Base-by-base conservation (phyloP, 2,113 vertebrate genomes). In the Pithys albifrons region DNA sequence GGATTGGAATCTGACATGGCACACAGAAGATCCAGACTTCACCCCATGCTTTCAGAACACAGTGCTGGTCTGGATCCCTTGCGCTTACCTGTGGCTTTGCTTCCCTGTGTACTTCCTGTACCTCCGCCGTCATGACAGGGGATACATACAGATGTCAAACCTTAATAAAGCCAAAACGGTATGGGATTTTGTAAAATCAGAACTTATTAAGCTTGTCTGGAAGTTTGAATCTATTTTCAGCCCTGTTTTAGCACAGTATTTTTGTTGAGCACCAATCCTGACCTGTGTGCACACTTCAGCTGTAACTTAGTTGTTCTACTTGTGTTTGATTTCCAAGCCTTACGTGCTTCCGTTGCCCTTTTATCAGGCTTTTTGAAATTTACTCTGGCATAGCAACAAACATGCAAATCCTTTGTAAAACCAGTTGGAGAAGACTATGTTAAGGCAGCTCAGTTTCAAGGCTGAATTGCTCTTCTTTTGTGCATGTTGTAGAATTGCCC, bases 141-240 rank as follows among this genome's bases (percentile, higher is more conserved):
- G 99, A 8, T 99, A 99, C 96, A 99, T 99, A 79, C 98, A 99
- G 62, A 99, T 99, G 99, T 99, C 98, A 31, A 97, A 96, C 93
- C 98, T 99, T 71, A 99, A 99, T 98, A 99, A 98, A 98, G 98
- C 98, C 95, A 99, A 99, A 98, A 99, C 99, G 19, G 99, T 99
- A 81, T 84, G 98, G 98, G 19, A 0, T 61, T 9, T 51, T 14
- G 33, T 12, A 51, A 15, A 20, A 10, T 6, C 22, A 31, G 7
- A 7, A 3, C 4, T 2, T 5, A 3, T 0, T 67, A 16, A 45
- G 7, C 33, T 52, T 22, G 2, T 29, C 6, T 29, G 64, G 15
- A 28, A 27, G 20, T 10, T 33, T n/a, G 10, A 41, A 4, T 55
- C 57, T 48, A 3, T 52, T 46, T 72, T 16, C 43, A 67, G 39